These are phyloP conservation scores for Acipenser oxyrinchus DNA, from an alignment of 2,797 vertebrate species.

Conservation along the genomic window DNA sequence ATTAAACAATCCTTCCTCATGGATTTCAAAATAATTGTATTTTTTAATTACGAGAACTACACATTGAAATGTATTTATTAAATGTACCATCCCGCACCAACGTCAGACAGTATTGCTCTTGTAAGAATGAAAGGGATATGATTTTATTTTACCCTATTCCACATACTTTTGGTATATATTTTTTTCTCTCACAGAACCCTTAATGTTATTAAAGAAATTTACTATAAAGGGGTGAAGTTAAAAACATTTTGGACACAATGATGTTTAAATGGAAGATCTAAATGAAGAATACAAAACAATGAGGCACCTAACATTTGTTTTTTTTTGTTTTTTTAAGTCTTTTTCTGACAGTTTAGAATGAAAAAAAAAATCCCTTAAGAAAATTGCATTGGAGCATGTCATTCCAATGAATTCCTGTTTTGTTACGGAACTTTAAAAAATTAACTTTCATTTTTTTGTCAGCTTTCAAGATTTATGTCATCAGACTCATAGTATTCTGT, in stretches of 20 bases:
- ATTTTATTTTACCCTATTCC: no score
- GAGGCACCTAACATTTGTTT: constrained; percentile 39
- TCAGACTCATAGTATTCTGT: constrained; percentile 39
- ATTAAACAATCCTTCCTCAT: no score
- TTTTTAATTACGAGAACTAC: no score
- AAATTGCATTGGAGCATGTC: constrained; percentile 54
- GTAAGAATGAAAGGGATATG: no score
- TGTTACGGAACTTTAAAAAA: constrained; percentile 46
- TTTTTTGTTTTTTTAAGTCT: constrained; percentile 36
- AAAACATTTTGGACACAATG: constrained; percentile 55
- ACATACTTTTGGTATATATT: no score
- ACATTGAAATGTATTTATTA: no score
- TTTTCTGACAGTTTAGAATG: constrained; percentile 45
- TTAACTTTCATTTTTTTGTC: constrained; percentile 46
- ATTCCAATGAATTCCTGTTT: constrained; percentile 48
- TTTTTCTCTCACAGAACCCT: no score
- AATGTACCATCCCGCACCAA: no score
- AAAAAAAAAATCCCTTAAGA: constrained; percentile 48
- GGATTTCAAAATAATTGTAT: no score
- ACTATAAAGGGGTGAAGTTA: constrained; percentile 55
- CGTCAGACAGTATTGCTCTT: no score
- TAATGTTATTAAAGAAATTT: constrained; percentile 59
- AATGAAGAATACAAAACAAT: constrained; percentile 45
- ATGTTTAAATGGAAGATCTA: constrained; percentile 24
- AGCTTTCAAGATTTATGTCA: constrained; percentile 61